These are phyloP conservation scores for Sebastes glaucus DNA, from an alignment of 2,797 vertebrate genomes.

Conservation along the genomic window DNA sequence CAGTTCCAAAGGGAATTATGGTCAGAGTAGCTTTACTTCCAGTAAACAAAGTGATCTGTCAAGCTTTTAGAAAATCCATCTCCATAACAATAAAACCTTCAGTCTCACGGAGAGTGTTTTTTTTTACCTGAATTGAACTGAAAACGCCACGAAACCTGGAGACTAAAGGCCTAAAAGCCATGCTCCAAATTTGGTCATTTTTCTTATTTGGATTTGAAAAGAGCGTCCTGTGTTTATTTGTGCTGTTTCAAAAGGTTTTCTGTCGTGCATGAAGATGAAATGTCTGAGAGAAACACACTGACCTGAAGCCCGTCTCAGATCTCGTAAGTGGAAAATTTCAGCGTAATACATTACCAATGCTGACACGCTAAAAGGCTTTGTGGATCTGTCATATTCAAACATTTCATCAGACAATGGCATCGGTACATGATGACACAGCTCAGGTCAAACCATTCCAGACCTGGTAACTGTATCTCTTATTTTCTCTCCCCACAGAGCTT, in stretches of 20 bases:
- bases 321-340: conserved; percentile 46
- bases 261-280: not conserved
- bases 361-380: conserved; percentile 66
- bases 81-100: conserved; percentile 32
- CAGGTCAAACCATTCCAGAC: conserved; percentile 77
- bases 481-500: conserved; percentile 69
- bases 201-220: conserved; percentile 3
- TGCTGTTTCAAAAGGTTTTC: conserved; percentile 7
- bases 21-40: conserved; percentile 47
- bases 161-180: not conserved
- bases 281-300: conserved; percentile 1
- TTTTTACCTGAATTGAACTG: not conserved
- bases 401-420: conserved; percentile 73
- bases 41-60: conserved; percentile 63
- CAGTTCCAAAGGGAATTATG: conserved; percentile 48
- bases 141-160: conserved; percentile 12
- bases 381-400: conserved; percentile 71
- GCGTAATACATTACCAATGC: conserved; percentile 55
- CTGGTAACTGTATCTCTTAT: conserved; percentile 74
- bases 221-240: not conserved
- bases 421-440: conserved; percentile 69
- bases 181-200: not conserved
- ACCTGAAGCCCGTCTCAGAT: conserved; percentile 25
- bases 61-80: conserved; percentile 38
- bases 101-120: not conserved